Percentiles rank a stretch among this genome's conserved stretches.
phyloP scores from a whole-genome alignment of 2,797 vertebrate genomes.

The Triplophysa yarkandensis region DNA sequence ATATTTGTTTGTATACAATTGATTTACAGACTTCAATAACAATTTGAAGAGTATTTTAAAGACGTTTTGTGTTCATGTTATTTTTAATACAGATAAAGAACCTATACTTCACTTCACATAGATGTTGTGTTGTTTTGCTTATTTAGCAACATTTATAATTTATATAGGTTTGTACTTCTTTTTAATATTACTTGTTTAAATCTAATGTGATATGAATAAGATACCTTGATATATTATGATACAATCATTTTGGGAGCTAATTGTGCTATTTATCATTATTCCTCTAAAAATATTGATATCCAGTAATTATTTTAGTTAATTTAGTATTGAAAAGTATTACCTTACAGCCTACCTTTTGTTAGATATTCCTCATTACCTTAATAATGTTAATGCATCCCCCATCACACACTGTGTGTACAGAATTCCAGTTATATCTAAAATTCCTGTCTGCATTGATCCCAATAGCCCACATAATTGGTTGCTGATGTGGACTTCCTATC shows the following conservation, averaged over 20 bases:
- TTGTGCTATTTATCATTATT: no score
- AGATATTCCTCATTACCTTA: conserved; percentile 68
- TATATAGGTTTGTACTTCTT: no score
- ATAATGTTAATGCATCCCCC: conserved; percentile 59
- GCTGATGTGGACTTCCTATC: conserved; percentile 27
- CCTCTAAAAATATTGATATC: background rate
- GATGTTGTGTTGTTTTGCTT: no score
- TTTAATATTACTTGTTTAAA: no score
- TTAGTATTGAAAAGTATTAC: background rate
- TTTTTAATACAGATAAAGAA: no score
- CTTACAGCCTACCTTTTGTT: conserved; percentile 47
- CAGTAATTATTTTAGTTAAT: background rate
- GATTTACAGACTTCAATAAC: background rate
- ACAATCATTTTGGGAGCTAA: no score
- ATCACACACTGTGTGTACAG: conserved; percentile 59
- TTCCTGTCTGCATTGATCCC: conserved; percentile 19
- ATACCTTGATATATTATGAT: background rate
- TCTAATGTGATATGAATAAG: background rate
- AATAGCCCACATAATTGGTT: conserved; percentile 43
- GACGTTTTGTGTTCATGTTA: no score
- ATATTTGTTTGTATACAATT: background rate
- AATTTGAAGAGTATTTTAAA: no score
- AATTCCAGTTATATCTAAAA: conserved; percentile 61
- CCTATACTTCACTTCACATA: no score
- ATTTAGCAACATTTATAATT: no score